Evolutionary conservation across 2,797 vertebrate genomes (phyloP), one percentile per base, ranked within the genome.

Genomic region (Argya squamiceps): DNA sequence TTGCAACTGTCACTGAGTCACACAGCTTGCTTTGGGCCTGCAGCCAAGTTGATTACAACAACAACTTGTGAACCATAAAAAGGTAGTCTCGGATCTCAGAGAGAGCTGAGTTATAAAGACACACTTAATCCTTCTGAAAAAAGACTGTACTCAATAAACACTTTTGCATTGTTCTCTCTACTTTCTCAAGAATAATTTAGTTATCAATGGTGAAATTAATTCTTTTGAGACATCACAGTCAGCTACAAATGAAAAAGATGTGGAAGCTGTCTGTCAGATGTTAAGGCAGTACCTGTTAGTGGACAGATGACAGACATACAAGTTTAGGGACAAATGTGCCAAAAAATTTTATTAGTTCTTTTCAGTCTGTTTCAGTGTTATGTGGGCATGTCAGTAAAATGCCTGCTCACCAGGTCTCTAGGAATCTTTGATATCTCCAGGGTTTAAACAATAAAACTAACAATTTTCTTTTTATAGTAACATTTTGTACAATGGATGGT

Each of bases 1-100:
- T 94, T 93, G 97, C 97, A 96, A 97, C 98, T 98, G 98, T 98
- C 97, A 98, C 98, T 97, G 98, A 98, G 97, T 98, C 97, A 97
- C 98, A 98, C 97, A 97, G 97, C 96, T 95, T 91, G 93, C 88
- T 93, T 96, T 75, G 95, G 98, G 97, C 97, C 53, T 29, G 46
- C 75, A 36, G 98, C 98, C 98, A 98, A 97, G 52, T 27, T 94
- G 97, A 97, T 98, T 97, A 98, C 98, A 98, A 95, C 97, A 96
- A 93, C 96, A 96, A 95, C 94, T 97, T 98, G 96, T 98, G 92
- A 92, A 96, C 95, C 93, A 96, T 91, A 90, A 93, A 97, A 98
- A 98, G 96, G 97, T 98, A 96, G 96, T 96, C 93, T 97, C 19
- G 91, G 89, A 94, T 93, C 92, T 87, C 64, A 78, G 22, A 87